Conservation (phyloP, 2,888 invertebrate species). For the Drosophila histrio region DNA sequence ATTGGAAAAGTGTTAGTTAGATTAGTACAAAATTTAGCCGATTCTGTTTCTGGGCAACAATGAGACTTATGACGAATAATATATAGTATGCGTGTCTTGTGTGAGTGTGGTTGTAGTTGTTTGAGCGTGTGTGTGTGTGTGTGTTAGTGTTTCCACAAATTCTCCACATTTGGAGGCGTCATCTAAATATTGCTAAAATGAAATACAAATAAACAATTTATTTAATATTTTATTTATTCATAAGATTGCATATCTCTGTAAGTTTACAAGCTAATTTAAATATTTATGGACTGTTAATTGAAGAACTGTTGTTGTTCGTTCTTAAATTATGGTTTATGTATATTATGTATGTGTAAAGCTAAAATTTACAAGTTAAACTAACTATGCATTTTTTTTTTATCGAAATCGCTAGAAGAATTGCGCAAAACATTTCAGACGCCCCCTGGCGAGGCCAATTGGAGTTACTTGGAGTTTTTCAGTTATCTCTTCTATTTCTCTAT, state of each 20-base stretch:
- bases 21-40: background rate
- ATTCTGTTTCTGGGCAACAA: background rate
- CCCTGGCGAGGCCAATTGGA: conserved; percentile 53
- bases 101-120: too few species aligned
- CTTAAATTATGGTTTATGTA: conserved; percentile 42
- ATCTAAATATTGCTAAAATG: background rate
- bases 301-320: conserved; percentile 58
- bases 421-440: conserved; percentile 45
- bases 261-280: conserved; percentile 72
- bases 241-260: conserved; percentile 66
- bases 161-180: background rate
- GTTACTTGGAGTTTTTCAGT: conserved; percentile 37
- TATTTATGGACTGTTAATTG: conserved; percentile 74
- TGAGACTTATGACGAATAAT: background rate
- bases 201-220: conserved; percentile 7
- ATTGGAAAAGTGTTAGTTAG: background rate
- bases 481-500: conserved; percentile 63
- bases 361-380: conserved; percentile 81
- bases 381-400: conserved; percentile 60
- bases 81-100: too few species aligned
- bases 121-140: background rate
- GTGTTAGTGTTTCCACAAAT: background rate
- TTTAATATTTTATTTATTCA: conserved; percentile 63
- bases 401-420: conserved; percentile 59
- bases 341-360: conserved; percentile 73